Percentiles rank a stretch among this genome's conserved stretches.
Conservation (phyloP, 2,113 vertebrate genomes). For the Hyla sarda region DNA sequence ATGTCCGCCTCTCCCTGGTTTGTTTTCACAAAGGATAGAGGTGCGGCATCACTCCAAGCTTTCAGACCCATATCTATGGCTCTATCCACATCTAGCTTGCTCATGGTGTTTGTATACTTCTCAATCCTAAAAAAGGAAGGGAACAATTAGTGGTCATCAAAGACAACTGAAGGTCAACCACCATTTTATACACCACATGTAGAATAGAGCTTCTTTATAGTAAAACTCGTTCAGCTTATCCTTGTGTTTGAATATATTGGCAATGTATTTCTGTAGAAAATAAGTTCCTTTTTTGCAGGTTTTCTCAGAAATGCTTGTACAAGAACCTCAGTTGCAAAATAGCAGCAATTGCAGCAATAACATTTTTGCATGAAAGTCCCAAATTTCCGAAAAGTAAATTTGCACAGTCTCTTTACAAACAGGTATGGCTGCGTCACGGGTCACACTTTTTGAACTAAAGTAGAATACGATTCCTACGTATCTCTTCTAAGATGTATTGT, state of each 20-base stretch:
- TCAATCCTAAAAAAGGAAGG: conserved; percentile 52
- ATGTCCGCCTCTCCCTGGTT: conserved; percentile 64
- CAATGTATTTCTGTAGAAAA: neutral
- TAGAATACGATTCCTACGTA: no score
- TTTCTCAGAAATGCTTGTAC: neutral
- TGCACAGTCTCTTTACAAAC: no score
- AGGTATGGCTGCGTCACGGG: no score
- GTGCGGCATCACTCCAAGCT: conserved; percentile 62
- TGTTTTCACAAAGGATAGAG: conserved; percentile 62
- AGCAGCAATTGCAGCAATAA: neutral
- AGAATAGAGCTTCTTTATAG: neutral
- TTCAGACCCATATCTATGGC: conserved; percentile 61
- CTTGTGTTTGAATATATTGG: neutral
- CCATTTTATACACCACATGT: neutral
- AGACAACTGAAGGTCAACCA: neutral
- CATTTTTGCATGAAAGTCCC: no score
- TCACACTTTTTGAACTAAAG: no score
- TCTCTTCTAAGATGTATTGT: no score
- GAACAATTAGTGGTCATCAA: neutral
- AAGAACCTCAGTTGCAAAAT: neutral
- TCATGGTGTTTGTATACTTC: conserved; percentile 64
- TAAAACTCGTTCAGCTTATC: neutral
- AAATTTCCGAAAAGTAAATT: no score
- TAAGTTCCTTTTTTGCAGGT: neutral
- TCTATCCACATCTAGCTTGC: conserved; percentile 55